These are phyloP conservation scores for Choreutis nemorana DNA, from an alignment of 2,888 invertebrate genomes.

Conservation along the genomic window DNA sequence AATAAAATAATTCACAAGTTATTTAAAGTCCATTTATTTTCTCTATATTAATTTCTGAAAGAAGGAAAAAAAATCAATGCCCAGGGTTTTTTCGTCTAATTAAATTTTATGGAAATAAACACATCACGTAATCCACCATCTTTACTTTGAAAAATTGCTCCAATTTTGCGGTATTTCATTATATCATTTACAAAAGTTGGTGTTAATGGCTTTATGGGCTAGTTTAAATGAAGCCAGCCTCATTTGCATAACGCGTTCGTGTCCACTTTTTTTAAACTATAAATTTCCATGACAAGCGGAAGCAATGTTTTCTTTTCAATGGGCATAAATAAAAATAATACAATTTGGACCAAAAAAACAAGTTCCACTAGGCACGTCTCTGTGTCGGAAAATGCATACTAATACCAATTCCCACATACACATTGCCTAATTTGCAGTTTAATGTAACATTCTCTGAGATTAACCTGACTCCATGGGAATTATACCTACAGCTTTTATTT, in stretches of 20 bases:
- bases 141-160: too few relatives aligned
- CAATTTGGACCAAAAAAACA: conserved; percentile 26
- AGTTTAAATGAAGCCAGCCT: conserved; percentile 15
- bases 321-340: conserved; percentile 20
- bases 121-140: too few relatives aligned
- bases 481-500: too few relatives aligned
- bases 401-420: conserved; percentile 49
- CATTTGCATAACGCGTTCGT: conserved; percentile 19
- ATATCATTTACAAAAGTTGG: too few relatives aligned
- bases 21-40: too few relatives aligned
- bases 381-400: conserved; percentile 25
- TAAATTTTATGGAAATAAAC: too few relatives aligned
- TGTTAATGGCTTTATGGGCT: too few relatives aligned
- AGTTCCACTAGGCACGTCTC: conserved; percentile 17
- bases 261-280: conserved; percentile 13
- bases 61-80: too few relatives aligned
- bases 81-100: too few relatives aligned
- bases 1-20: too few relatives aligned
- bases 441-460: conserved; percentile 49
- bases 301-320: conserved; percentile 18
- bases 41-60: too few relatives aligned
- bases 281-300: conserved; percentile 16
- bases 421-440: conserved; percentile 54
- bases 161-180: too few relatives aligned
- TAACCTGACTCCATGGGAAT: conserved; percentile 45